Percentiles rank a stretch among this genome's conserved stretches.
phyloP scores from a whole-genome alignment of 2,113 vertebrate genomes.

The Ophiodon elongatus region DNA sequence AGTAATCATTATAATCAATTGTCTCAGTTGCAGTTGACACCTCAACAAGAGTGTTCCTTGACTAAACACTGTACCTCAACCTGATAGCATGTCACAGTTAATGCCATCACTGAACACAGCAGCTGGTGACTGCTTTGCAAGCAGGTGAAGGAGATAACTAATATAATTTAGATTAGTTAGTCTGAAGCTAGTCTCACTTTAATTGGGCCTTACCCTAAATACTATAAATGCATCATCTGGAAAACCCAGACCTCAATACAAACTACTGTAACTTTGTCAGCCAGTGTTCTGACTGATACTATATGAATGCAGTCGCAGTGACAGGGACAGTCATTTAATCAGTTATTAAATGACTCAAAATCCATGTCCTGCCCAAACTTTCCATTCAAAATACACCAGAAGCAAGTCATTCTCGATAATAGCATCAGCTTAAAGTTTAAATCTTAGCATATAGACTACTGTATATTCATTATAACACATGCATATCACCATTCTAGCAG shows the following conservation, averaged over 20 bases:
- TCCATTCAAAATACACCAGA: background rate
- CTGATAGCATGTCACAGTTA: conserved; percentile 28
- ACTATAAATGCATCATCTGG: conserved; percentile 57
- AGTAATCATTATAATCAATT: background rate
- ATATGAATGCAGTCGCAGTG: background rate
- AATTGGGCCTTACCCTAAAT: conserved; percentile 79
- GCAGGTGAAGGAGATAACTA: conserved; percentile 70
- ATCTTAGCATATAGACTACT: background rate
- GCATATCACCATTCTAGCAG: background rate
- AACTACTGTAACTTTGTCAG: background rate
- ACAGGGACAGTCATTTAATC: background rate
- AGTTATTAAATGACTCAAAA: background rate
- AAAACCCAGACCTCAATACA: conserved; percentile 15
- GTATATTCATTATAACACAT: background rate
- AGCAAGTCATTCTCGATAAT: background rate
- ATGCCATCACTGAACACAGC: conserved; percentile 42
- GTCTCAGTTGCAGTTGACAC: background rate
- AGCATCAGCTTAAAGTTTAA: background rate
- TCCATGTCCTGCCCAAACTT: background rate
- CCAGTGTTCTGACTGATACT: background rate
- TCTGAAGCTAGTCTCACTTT: conserved; percentile 67
- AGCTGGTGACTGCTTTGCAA: conserved; percentile 70
- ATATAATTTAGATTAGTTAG: conserved; percentile 72
- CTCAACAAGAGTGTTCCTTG: background rate
- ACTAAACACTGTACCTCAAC: background rate